A percentile compares a stretch with the other conserved stretches of the same genome.
Evolutionary conservation across 2,888 invertebrate species (phyloP).

Genomic region (Cyaniris semiargus): DNA sequence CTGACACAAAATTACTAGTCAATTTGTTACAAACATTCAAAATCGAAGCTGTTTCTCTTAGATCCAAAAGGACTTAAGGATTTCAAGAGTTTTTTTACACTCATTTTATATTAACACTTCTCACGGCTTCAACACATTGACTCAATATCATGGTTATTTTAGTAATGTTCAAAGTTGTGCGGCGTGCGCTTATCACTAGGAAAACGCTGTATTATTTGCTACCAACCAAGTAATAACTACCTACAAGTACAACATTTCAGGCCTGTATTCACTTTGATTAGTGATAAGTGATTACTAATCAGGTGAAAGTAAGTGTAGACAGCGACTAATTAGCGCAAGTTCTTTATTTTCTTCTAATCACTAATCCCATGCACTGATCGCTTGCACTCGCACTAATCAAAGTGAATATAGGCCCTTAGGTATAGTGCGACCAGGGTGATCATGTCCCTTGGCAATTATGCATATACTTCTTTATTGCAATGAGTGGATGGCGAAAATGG

Average conservation of each 20-base stretch:
- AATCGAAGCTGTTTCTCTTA: not conserved
- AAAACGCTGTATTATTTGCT: not conserved
- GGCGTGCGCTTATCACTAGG: not conserved
- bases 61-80: conserved; percentile 2
- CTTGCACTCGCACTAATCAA: no score
- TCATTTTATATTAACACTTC: conserved; percentile 1
- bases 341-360: no score
- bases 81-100: conserved; percentile 6
- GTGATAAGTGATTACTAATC: no score
- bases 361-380: no score
- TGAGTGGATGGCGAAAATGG: no score
- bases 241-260: not conserved
- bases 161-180: conserved; percentile 1
- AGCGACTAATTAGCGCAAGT: no score
- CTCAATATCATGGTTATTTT: not conserved
- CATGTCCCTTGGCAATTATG: no score
- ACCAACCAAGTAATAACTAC: not conserved
- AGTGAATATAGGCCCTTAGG: no score
- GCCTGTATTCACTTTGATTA: no score
- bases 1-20: not conserved
- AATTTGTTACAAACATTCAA: not conserved
- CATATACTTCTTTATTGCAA: no score
- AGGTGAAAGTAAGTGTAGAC: no score
- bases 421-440: no score
- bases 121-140: not conserved